Evolutionary conservation across 1,140 invertebrate species (phyloP), one percentile per base, ranked within the genome.

Genomic region (Pogonomyrmex barbatus): DNA sequence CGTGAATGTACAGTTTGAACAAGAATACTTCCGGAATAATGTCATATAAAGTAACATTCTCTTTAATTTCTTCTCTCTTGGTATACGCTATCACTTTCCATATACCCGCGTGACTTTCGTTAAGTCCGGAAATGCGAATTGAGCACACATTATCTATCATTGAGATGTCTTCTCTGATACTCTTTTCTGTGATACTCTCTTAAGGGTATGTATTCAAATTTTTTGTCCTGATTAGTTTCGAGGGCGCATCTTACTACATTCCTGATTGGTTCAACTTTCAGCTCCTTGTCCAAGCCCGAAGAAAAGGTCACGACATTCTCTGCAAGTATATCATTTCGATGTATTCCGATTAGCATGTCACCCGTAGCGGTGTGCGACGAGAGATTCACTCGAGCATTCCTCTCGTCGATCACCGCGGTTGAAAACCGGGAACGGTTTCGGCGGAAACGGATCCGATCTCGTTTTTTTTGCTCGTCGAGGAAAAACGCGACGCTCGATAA

Each of bases 401-500:
- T 54, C 63, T 81, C 63, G 65, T 70, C 62, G 77, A 68, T 79
- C 33, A 36, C 60, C 52, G 42, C 17, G 24, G 68, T 54, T 30
- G 42, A 60, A 54, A 68, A 60, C 52, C n/a, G 30, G 33, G 47
- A 52, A 56, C 65, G 50, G 39, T 54, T 83, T 83, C 54, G 54
- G 79, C 79, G 54, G 54, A 73, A 75, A 83, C 68, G 54, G 68
- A 73, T 52, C 33, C 73, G 45, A 14, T 24, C 9, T 58, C 60
- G 78, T 78, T 81, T 81, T 81, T 81, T 79, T 87, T 89, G 79
- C 50, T 87, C 47, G 50, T 81, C 70, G 77, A 45, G 50, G 45
- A 68, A 52, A 86, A 82, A 54, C 58, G 56, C 45, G 63, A 85
- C 82, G 71, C 60, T 76, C 86, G 62, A 90, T 90, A 87, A 90